Evolutionary conservation across 1,140 invertebrate species (phyloP), one percentile per base, ranked within the genome.

Genomic region (Cotesia vestalis): DNA sequence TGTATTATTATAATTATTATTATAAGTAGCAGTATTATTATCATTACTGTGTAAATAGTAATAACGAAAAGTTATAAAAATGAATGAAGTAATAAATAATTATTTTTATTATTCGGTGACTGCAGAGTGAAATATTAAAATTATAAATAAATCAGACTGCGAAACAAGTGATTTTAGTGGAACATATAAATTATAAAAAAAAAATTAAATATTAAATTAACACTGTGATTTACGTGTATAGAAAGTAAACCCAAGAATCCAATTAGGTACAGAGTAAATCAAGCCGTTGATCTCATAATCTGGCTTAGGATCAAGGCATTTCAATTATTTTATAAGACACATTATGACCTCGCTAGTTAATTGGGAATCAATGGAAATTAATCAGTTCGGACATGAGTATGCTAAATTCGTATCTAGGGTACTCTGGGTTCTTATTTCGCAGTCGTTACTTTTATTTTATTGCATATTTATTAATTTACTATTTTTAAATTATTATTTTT

Each of bases 351-450:
- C 38, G 36, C 20, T 11, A 5, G 53, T 72, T 72, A 72, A 72
- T 72, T 72, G 71, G 64, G 71, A 72, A 72, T 72, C 71, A 67
- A 72, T 72, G 71, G 20, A 73, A 46, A 73, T 66, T 64, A 63
- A 62, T 71, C 64, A 67, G 63, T 69, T 40, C 59, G 17, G 38
- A 67, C 53, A 38, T 61, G 61, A 3, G 14, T 59, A 69, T 69
- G 51, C 64, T 71, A 74, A 67, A 71, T 70, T 71, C 52, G 51
- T 38, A 73, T 55, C 14, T 35, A 17, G 14, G 40, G 61, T 68
- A 55, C 17, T 68, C 66, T 46, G 9, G 40, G 46, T 12, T 62
- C 66, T 67, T 27, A 52, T 53, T 61, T 67, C 36, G 57, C 64
- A 67, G 55, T 72, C 38, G 40, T 36, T 27, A 27, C 17, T 14